Percentiles rank a stretch among this genome's conserved stretches.
phyloP scores from a whole-genome alignment of 2,888 invertebrate genomes.

The Eudemis profundana region DNA sequence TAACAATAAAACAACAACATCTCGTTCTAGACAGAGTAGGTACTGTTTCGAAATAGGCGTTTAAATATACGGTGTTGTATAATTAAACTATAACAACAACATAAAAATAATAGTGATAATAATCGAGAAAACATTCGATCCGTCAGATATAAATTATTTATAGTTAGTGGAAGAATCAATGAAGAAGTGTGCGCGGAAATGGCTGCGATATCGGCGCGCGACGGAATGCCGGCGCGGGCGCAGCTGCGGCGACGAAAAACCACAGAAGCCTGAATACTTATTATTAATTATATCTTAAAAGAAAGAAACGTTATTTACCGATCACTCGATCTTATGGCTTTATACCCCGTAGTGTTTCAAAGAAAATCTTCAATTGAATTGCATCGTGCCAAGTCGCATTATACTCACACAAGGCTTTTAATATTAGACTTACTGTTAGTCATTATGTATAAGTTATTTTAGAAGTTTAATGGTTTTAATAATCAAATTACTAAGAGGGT shows the following conservation, averaged over 20 bases:
- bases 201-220: conserved; percentile 60
- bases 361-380: too few species aligned
- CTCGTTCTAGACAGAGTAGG: too few species aligned
- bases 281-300: neutral
- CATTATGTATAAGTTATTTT: too few species aligned
- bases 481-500: too few species aligned
- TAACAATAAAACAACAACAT: too few species aligned
- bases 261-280: neutral
- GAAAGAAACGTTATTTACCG: conserved; percentile 6
- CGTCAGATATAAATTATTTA: conserved; percentile 64
- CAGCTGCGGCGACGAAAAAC: conserved; percentile 44
- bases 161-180: conserved; percentile 55
- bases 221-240: conserved; percentile 60
- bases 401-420: neutral
- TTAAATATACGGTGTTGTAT: neutral
- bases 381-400: too few species aligned
- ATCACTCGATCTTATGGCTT: neutral
- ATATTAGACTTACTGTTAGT: too few species aligned
- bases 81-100: conserved; percentile 32
- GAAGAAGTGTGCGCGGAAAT: conserved; percentile 64
- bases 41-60: neutral
- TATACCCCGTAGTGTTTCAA: too few species aligned
- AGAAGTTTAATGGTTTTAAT: too few species aligned
- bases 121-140: conserved; percentile 29
- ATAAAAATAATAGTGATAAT: conserved; percentile 30